Evolutionary conservation across 2,113 vertebrate species (phyloP).

Genomic region (Speoplatyrhinus poulsoni): DNA sequence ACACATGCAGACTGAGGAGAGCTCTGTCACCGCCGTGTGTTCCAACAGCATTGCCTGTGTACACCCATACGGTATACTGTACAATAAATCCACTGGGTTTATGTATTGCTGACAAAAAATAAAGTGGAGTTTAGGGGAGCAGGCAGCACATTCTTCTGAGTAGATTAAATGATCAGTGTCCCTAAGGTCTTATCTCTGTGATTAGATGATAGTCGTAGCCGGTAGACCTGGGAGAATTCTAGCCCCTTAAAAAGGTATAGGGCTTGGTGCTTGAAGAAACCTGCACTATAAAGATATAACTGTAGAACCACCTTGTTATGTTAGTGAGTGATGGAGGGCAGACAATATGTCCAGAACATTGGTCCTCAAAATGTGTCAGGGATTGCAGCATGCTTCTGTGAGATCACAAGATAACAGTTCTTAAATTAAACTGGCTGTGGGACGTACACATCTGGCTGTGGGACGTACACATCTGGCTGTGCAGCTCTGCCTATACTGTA

Average conservation of each 20-base stretch:
- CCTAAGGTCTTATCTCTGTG: constrained; percentile 51
- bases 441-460: no score
- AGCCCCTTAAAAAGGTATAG: constrained; percentile 25
- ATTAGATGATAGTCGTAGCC: constrained; percentile 56
- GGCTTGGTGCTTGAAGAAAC: constrained; percentile 46
- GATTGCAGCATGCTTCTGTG: no score
- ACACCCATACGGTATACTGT: not conserved
- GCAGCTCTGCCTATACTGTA: no score
- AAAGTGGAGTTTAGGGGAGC: constrained; percentile 52
- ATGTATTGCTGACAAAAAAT: constrained; percentile 52
- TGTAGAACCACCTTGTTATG: not conserved
- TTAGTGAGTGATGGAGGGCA: constrained; percentile 9
- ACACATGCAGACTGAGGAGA: constrained; percentile 19
- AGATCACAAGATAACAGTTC: no score
- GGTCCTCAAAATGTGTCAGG: constrained; percentile 3
- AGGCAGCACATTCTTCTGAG: constrained; percentile 60
- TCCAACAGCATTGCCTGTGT: constrained; percentile 24
- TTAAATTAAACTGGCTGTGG: no score
- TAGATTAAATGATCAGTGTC: constrained; percentile 58
- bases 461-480: no score
- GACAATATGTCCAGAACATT: constrained; percentile 3
- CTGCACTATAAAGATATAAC: constrained; percentile 20
- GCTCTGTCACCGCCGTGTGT: constrained; percentile 14
- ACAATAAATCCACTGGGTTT: constrained; percentile 42
- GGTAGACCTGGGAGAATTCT: constrained; percentile 49